These are phyloP conservation scores for Caenorhabditis sp. DNA, from an alignment of 2,888 invertebrate genomes.

Conservation along the genomic window DNA sequence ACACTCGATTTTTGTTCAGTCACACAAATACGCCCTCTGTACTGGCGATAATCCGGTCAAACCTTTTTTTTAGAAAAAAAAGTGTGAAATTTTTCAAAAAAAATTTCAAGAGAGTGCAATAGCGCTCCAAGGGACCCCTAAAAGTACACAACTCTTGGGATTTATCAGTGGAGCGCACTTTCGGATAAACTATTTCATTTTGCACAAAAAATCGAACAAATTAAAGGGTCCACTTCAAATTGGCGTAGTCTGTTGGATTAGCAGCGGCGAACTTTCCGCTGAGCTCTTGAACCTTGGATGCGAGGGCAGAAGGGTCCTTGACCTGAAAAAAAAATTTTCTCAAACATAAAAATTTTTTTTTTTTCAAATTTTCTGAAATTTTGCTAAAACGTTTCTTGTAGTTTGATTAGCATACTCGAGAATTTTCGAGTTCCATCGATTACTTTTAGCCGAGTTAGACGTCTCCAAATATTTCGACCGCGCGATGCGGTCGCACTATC, in stretches of 20 bases:
- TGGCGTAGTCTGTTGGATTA: conserved; percentile 14
- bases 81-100: no score
- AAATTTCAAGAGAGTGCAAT: background rate
- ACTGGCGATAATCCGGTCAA: background rate
- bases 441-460: background rate
- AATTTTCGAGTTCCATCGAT: background rate
- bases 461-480: background rate
- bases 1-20: background rate
- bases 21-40: background rate
- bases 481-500: conserved; percentile 16
- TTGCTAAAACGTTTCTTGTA: background rate
- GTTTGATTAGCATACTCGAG: background rate
- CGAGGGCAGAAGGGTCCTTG: background rate
- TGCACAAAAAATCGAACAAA: background rate
- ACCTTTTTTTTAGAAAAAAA: background rate
- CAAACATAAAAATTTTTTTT: background rate
- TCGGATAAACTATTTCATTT: background rate
- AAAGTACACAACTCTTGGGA: background rate
- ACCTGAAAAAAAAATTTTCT: conserved; percentile 18
- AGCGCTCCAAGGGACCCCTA: background rate
- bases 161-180: background rate
- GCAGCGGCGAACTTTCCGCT: conserved; percentile 11
- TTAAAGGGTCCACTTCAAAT: conserved; percentile 23
- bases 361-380: background rate
- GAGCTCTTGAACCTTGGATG: background rate